These are phyloP conservation scores for Campoplex capitator DNA, from an alignment of 2,888 invertebrate species.

Conservation along the genomic window DNA sequence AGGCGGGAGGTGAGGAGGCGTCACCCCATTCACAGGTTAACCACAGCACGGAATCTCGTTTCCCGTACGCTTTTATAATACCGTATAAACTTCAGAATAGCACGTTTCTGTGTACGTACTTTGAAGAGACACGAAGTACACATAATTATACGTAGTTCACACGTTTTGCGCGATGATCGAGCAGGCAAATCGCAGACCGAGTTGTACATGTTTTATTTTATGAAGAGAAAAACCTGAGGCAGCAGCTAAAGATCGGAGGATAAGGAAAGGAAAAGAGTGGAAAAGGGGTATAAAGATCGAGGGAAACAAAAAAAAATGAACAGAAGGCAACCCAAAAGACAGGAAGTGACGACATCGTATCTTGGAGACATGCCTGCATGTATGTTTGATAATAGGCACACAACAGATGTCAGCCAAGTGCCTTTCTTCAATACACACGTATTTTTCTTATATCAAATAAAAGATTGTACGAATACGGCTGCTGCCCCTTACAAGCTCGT, in stretches of 20 bases:
- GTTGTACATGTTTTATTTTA: background rate
- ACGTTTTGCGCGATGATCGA: background rate
- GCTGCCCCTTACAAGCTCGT: background rate
- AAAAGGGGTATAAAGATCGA: slow-evolving; percentile 56
- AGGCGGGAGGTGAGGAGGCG: background rate
- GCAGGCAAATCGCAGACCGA: background rate
- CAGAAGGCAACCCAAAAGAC: slow-evolving; percentile 69
- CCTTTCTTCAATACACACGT: slow-evolving; percentile 43
- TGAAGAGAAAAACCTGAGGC: background rate
- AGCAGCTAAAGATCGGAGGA: background rate
- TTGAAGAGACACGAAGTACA: background rate
- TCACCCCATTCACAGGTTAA: slow-evolving; percentile 17
- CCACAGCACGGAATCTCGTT: slow-evolving; percentile 26
- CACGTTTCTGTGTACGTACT: background rate
- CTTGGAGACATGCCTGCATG: slow-evolving; percentile 68
- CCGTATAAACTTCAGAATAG: slow-evolving; percentile 2
- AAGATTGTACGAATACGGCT: background rate
- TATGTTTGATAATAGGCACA: slow-evolving; percentile 65
- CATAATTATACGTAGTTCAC: background rate
- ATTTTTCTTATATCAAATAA: slow-evolving; percentile 34
- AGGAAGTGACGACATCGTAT: slow-evolving; percentile 81
- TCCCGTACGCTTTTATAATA: slow-evolving; percentile 20
- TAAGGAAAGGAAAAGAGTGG: slow-evolving; percentile 14
- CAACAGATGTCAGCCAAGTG: slow-evolving; percentile 81
- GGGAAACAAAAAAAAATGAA: slow-evolving; percentile 50